These are phyloP conservation scores for Papilio helenus DNA, from an alignment of 1,140 invertebrate genomes.

Conservation along the genomic window DNA sequence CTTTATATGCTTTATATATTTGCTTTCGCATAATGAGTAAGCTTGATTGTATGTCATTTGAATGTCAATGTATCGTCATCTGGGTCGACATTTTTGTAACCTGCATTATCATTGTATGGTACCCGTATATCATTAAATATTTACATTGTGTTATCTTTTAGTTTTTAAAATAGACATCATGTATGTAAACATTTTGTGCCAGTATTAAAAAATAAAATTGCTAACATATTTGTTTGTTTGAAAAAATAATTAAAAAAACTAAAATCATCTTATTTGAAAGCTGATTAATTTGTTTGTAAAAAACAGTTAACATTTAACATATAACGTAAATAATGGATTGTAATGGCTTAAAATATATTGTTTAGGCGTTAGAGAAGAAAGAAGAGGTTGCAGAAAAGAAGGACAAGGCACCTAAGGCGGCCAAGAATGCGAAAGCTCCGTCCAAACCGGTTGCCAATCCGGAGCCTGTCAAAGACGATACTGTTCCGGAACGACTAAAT, in stretches of 20 bases:
- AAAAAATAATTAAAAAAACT: neutral
- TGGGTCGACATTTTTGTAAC: conserved; percentile 21
- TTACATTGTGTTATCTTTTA: neutral
- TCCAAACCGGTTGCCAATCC: conserved; percentile 52
- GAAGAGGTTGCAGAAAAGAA: conserved; percentile 72
- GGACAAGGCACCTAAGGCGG: conserved; percentile 57
- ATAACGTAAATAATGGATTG: neutral
- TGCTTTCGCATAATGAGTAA: conserved; percentile 3
- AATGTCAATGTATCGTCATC: neutral
- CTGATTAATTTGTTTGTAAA: neutral
- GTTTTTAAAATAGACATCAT: neutral
- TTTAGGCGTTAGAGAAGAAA: conserved; percentile 60
- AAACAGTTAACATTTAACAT: neutral
- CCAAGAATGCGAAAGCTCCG: conserved; percentile 51
- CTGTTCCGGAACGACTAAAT: conserved; percentile 51
- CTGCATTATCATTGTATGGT: conserved; percentile 14
- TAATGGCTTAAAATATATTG: conserved; percentile 15
- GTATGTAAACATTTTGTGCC: conserved; percentile 15
- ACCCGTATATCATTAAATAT: neutral
- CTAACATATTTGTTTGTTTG: neutral
- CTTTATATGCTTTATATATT: conserved; percentile 3
- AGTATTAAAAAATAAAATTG: neutral
- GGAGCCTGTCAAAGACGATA: conserved; percentile 62
- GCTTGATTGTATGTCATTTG: conserved; percentile 32
- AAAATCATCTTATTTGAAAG: neutral